A percentile compares a stretch with the other conserved stretches of the same genome.
These are phyloP conservation scores for Drosophila bipectinata DNA, from an alignment of 1,140 invertebrate genomes.

Conservation along the genomic window DNA sequence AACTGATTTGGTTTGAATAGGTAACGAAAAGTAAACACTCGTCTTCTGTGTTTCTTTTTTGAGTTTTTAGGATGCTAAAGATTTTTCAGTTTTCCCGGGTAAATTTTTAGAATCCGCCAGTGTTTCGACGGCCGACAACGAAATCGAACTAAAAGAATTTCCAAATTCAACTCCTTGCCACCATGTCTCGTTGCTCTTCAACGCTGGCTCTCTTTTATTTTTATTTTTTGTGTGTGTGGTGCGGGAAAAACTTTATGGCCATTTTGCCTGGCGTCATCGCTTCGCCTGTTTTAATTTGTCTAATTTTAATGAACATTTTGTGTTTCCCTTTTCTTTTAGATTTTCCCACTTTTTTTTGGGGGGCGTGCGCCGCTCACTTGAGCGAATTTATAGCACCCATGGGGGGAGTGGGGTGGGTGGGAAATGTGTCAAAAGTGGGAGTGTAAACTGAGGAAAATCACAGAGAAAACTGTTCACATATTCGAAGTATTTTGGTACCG, in stretches of 20 bases:
- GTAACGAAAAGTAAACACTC: constrained; percentile 54
- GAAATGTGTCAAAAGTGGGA: constrained; percentile 6
- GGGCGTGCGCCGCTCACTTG: constrained; percentile 1
- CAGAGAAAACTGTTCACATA: constrained; percentile 24
- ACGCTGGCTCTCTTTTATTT: constrained; percentile 24
- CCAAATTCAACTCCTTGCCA: constrained; percentile 75
- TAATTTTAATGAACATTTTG: constrained; percentile 74
- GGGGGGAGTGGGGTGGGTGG: constrained; percentile 2
- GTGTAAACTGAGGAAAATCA: constrained; percentile 18
- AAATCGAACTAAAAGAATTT: constrained; percentile 78
- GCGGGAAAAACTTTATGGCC: constrained; percentile 46
- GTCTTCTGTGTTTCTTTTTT: constrained; percentile 24
- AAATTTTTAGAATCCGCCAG: constrained; percentile 48
- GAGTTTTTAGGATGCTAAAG: constrained; percentile 14
- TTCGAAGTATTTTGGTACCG: constrained; percentile 33
- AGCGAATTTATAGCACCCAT: constrained; percentile 13
- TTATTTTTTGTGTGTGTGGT: constrained; percentile 16
- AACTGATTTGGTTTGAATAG: constrained; percentile 27
- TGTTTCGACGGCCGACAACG: constrained; percentile 61
- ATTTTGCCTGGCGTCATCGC: constrained; percentile 57
- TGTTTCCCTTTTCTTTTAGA: constrained; percentile 33
- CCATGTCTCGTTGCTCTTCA: constrained; percentile 23
- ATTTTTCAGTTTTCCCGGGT: constrained; percentile 48
- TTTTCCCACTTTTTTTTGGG: neutral
- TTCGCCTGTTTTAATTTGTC: constrained; percentile 60